phyloP scores from a whole-genome alignment of 1,140 invertebrate genomes.

The Drosophila virilis region DNA sequence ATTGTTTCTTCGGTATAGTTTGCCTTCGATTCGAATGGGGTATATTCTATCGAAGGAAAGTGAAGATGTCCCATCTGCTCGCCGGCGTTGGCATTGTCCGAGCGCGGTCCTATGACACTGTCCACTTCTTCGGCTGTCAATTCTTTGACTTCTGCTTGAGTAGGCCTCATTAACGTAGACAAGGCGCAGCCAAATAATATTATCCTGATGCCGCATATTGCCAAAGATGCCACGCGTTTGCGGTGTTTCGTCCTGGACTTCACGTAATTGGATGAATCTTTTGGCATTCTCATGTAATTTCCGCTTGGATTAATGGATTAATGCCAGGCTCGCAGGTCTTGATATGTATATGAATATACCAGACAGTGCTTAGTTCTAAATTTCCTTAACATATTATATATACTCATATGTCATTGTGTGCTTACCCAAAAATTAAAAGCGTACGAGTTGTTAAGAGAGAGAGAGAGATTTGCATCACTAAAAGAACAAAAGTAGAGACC shows the following conservation, averaged over 20 bases:
- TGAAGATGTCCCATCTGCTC: slow-evolving; percentile 52
- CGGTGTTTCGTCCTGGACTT: slow-evolving; percentile 36
- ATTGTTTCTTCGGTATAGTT: slow-evolving; percentile 50
- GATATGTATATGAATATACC: too few species aligned
- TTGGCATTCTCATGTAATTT: slow-evolving; percentile 19
- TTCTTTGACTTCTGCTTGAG: slow-evolving; percentile 31
- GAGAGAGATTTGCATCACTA: too few species aligned
- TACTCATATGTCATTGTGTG: too few species aligned
- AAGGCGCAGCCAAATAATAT: slow-evolving; percentile 56
- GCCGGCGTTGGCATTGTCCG: slow-evolving; percentile 36
- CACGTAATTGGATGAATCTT: slow-evolving; percentile 3
- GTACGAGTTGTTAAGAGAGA: too few species aligned
- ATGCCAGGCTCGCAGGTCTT: too few species aligned
- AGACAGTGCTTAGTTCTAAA: too few species aligned
- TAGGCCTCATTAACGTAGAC: slow-evolving; percentile 54
- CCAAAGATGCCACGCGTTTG: slow-evolving; percentile 51
- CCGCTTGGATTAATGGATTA: too few species aligned
- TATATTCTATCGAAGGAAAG: slow-evolving; percentile 47
- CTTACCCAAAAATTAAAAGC: too few species aligned
- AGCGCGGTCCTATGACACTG: not conserved
- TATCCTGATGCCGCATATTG: slow-evolving; percentile 66
- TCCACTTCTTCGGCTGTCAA: too few species aligned
- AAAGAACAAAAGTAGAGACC: too few species aligned
- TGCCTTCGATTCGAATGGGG: slow-evolving; percentile 21
- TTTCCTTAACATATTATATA: too few species aligned